Evolutionary conservation across 2,113 vertebrate species (phyloP).

Genomic region (Siphamia tubifer): DNA sequence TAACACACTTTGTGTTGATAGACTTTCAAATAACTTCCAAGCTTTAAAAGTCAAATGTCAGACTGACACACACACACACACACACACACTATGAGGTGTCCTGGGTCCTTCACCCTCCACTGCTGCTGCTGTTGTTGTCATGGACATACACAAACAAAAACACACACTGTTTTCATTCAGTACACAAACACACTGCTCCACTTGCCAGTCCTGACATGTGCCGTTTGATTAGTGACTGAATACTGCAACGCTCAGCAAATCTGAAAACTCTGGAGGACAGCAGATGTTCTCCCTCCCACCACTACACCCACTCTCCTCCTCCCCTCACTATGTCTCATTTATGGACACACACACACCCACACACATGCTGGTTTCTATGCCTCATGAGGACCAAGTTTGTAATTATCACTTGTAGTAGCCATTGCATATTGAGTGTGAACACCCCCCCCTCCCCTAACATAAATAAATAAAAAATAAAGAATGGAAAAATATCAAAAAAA

Average conservation of each 20-base stretch:
- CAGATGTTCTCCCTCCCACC: slow-evolving; percentile 66
- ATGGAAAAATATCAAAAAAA: no score
- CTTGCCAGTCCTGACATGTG: slow-evolving; percentile 71
- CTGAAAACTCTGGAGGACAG: slow-evolving; percentile 72
- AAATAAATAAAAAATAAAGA: no score
- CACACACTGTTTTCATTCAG: slow-evolving; percentile 16
- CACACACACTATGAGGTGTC: neutral
- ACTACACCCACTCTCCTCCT: slow-evolving; percentile 7
- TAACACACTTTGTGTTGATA: neutral
- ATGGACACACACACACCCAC: slow-evolving; percentile 26
- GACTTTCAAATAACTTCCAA: neutral
- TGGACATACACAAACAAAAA: slow-evolving; percentile 30
- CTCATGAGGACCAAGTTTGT: no score
- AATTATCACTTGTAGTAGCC: no score
- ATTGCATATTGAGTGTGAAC: no score
- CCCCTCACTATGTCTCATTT: slow-evolving; percentile 41
- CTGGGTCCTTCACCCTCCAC: slow-evolving; percentile 18
- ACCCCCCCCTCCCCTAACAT: no score
- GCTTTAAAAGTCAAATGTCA: slow-evolving; percentile 15
- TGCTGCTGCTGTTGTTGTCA: slow-evolving; percentile 10
- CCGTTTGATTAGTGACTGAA: slow-evolving; percentile 75
- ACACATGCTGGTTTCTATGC: no score
- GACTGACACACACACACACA: neutral
- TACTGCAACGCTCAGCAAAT: slow-evolving; percentile 77
- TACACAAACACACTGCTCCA: slow-evolving; percentile 42